phyloP scores from a whole-genome alignment of 2,888 invertebrate species.

The Enchytraeus crypticus region DNA sequence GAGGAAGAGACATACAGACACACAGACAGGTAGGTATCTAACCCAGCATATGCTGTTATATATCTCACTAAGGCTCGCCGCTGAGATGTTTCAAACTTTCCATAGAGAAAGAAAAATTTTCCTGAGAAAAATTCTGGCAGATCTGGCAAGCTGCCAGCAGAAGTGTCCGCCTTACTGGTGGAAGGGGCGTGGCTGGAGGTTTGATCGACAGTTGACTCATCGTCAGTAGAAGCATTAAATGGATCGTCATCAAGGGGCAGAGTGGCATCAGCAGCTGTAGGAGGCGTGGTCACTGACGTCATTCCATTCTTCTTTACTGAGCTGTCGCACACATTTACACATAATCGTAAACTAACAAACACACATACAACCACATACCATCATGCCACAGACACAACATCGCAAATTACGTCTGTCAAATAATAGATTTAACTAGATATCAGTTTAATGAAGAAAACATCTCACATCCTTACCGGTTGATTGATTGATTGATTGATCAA shows the following conservation, averaged over 20 bases:
- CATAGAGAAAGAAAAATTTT: slow-evolving; percentile 29
- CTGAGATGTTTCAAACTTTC: slow-evolving; percentile 33
- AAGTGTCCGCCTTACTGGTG: neutral
- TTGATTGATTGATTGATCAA: too few species aligned
- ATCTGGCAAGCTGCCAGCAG: slow-evolving; percentile 10
- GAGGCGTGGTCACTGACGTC: neutral
- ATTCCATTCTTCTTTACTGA: too few species aligned
- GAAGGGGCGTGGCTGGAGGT: neutral
- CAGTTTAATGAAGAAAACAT: too few species aligned
- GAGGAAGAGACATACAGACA: neutral
- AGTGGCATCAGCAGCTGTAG: neutral
- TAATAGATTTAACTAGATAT: too few species aligned
- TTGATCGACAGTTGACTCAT: slow-evolving; percentile 5
- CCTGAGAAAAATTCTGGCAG: slow-evolving; percentile 36
- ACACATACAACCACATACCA: too few species aligned
- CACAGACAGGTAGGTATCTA: slow-evolving; percentile 31
- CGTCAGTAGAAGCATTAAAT: slow-evolving; percentile 38
- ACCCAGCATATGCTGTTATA: slow-evolving; percentile 60
- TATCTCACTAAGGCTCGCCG: slow-evolving; percentile 35
- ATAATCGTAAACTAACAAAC: too few species aligned
- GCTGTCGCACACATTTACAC: too few species aligned
- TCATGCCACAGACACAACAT: too few species aligned
- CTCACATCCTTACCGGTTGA: too few species aligned
- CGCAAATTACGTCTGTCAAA: too few species aligned
- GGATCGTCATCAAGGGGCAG: slow-evolving; percentile 23